A percentile compares a stretch with the other conserved stretches of the same genome.
These are phyloP conservation scores for Zaprionus ornatus DNA, from an alignment of 1,140 invertebrate genomes.

Conservation along the genomic window DNA sequence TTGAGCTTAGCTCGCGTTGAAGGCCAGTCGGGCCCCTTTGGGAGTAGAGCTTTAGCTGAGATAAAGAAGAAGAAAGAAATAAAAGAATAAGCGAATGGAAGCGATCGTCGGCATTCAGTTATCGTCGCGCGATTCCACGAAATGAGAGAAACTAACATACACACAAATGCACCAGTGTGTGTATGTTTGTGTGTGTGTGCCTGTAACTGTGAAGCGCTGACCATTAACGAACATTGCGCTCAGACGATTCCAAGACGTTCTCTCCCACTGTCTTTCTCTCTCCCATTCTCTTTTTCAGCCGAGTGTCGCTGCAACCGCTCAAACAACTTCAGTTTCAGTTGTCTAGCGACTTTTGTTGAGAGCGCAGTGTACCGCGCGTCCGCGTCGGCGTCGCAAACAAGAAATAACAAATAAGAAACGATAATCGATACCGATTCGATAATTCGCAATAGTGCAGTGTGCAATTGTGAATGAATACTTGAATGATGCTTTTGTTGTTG, in stretches of 20 bases:
- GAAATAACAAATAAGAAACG: conserved; percentile 46
- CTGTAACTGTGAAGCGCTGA: conserved; percentile 67
- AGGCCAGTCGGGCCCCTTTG: conserved; percentile 28
- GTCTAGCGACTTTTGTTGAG: conserved; percentile 60
- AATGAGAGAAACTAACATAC: neutral
- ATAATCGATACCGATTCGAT: neutral
- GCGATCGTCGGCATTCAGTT: conserved; percentile 30
- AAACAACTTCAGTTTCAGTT: conserved; percentile 64
- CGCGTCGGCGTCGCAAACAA: conserved; percentile 16
- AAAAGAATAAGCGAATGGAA: conserved; percentile 24
- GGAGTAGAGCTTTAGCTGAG: conserved; percentile 6
- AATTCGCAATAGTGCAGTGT: conserved; percentile 28
- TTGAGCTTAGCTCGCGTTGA: conserved; percentile 7
- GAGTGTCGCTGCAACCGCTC: conserved; percentile 38
- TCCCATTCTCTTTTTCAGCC: conserved; percentile 20
- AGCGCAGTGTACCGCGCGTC: conserved; percentile 37
- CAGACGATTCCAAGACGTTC: conserved; percentile 26
- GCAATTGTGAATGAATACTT: neutral
- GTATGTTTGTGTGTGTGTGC: neutral
- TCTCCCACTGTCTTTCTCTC: conserved; percentile 29
- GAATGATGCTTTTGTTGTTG: neutral
- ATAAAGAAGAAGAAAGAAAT: conserved; percentile 18
- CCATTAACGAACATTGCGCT: conserved; percentile 53
- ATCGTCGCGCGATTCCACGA: conserved; percentile 31
- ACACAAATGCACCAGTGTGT: conserved; percentile 2